Percentiles rank a stretch among this genome's conserved stretches.
These are phyloP conservation scores for Erebia epiphron DNA, from an alignment of 2,888 invertebrate genomes.

Conservation along the genomic window DNA sequence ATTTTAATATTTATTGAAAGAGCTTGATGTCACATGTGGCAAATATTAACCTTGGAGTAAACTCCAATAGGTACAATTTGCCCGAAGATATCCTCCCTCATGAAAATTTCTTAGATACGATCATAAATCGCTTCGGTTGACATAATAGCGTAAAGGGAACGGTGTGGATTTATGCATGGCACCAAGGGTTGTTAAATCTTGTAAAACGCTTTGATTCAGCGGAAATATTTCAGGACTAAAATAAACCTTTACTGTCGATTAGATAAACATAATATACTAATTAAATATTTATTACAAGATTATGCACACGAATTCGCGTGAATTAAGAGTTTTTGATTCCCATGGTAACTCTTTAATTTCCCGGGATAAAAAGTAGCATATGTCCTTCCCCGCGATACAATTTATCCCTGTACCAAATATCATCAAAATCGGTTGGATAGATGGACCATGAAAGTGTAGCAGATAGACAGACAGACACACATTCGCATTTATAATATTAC, in stretches of 20 bases:
- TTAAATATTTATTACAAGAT: not conserved
- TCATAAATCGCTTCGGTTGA: conserved; percentile 80
- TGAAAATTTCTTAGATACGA: conserved; percentile 76
- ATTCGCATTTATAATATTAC: no score
- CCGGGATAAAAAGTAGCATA: no score
- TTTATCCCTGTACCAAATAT: no score
- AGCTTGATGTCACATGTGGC: not conserved
- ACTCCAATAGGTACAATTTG: conserved; percentile 63
- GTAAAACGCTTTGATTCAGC: conserved; percentile 3
- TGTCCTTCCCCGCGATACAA: no score
- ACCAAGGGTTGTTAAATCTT: conserved; percentile 47
- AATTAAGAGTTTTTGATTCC: no score
- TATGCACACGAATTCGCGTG: not conserved
- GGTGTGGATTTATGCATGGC: conserved; percentile 71
- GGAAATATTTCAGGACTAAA: not conserved
- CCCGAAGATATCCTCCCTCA: conserved; percentile 65
- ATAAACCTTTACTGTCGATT: not conserved
- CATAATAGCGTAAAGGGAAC: conserved; percentile 78
- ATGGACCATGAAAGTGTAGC: no score
- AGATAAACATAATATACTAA: not conserved
- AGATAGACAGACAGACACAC: no score
- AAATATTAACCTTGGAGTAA: conserved; percentile 30
- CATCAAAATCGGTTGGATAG: no score
- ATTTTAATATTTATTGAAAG: not conserved
- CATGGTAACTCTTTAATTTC: no score